Conservation (phyloP, 2,888 invertebrate species). For the Abrostola triplasia region DNA sequence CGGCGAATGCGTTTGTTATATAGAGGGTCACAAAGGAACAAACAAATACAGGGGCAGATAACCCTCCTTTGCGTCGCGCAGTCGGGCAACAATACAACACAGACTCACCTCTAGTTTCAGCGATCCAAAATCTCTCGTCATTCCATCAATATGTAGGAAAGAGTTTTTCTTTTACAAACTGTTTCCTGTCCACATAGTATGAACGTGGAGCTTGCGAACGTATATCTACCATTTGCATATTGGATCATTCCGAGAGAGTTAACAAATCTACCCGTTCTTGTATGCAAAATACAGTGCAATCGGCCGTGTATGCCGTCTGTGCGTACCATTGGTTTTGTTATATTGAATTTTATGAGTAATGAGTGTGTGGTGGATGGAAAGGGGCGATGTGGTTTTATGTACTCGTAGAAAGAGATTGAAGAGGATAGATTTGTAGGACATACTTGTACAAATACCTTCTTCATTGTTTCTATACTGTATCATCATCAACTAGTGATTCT, state of each 20-base stretch:
- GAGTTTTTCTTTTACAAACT: constrained; percentile 42
- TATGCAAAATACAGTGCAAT: constrained; percentile 53
- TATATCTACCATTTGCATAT: constrained; percentile 63
- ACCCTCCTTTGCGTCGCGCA: too few species aligned
- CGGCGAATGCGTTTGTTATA: too few species aligned
- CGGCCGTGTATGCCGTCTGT: constrained; percentile 27
- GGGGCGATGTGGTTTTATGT: background rate
- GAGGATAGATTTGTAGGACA: background rate
- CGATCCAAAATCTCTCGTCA: constrained; percentile 5
- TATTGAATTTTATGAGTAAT: constrained; percentile 15
- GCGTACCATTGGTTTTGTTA: constrained; percentile 19
- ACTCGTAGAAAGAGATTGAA: background rate
- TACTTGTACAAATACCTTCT: background rate
- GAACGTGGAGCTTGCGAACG: constrained; percentile 29
- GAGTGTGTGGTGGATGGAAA: background rate
- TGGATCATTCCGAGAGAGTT: constrained; percentile 69
- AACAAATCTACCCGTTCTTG: constrained; percentile 62
- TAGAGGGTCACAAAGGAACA: too few species aligned
- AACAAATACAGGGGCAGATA: too few species aligned
- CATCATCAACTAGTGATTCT: too few species aligned
- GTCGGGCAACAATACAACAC: background rate
- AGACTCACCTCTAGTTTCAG: constrained; percentile 1
- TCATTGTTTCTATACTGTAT: too few species aligned
- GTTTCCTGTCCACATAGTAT: constrained; percentile 31
- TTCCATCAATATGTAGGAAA: constrained; percentile 37